Evolutionary conservation across 2,113 vertebrate species (phyloP), one percentile per base, ranked within the genome.

Genomic region (Corynorhinus townsendii): DNA sequence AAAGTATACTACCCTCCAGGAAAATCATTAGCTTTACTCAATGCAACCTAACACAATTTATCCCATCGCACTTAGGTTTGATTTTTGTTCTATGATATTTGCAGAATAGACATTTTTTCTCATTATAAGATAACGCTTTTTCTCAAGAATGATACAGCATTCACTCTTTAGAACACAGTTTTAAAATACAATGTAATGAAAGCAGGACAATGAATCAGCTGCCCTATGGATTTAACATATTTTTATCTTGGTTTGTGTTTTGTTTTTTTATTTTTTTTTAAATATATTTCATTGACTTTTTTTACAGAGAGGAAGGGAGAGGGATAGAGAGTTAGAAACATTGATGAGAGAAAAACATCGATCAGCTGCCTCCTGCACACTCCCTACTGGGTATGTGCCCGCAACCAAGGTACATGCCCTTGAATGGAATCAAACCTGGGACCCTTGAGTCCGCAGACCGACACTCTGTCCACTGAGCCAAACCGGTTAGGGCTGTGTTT

Each of bases 191-290:
- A 89, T 30, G 26, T 71, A 89, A 80, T 47, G 7, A 40, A 76
- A 87, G 33, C 40, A 15, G 73, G 54, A 80, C 8, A 87, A 54
- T 80, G 83, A 72, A 83, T 80, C 40, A 84, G 80, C 20, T 87
- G 22, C 35, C n/a, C 45, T 71, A 80, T 89, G 69, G 26, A 77
- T 59, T 40, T 76, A 90, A 81, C 26, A 45, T 64, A 76, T 30
- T 88, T 92, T 89, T 87, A n/a, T 17, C 75, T 80, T 72, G 17
- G 7, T 86, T 64, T 62, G 43, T 47, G 28, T 85, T 91, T 75
- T 76, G 28, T n/a, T 80, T 71, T 93, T 86, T 81, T 90, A 93
- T 54, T 82, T 54, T 80, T 71, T 93, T 86, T 81, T 40, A 40
- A 40, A 40, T 40, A 40, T 40, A 40, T 40, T 40, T 40, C 4